Base-by-base conservation (phyloP, 2,113 vertebrate species). In the Rhombomys opimus region DNA sequence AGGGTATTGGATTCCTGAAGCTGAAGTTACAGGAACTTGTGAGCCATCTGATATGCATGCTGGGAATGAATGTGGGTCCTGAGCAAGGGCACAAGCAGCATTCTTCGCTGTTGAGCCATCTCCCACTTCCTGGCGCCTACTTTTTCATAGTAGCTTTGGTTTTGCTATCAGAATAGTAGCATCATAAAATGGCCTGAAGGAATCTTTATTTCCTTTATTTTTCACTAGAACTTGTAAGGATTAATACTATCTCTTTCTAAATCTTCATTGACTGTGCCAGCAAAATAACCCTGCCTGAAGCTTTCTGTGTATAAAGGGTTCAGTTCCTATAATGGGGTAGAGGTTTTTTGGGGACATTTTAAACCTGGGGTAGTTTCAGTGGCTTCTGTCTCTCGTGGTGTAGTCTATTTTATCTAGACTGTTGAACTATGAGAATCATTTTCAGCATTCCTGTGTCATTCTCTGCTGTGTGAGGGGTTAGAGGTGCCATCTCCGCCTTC, bases 381-480 rank as follows among this genome's bases (percentile, higher is more conserved):
- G 87, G 63, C 54, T 93, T 90, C n/a, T 87, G 5, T 93, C 30
- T 96, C 68, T 65, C 57, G 54, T 67, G 70, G n/a, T 54, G 87
- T 38, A 84, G 50, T 63, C 22, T 9, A 18, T 76, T 76, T 95
- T 8, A 68, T 88, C 27, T 85, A 88, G 82, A 18, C 38, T 93
- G 35, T 63, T 94, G 88, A 75, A 72, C 89, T 65, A n/a, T 59
- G 17, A 14, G 15, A 93, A 38, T 90, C 72, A 35, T 68, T 87
- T 67, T 17, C 27, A 59, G 52, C 22, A 78, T 90, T 70, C 0
- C 0, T 22, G 41, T 72, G 10, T 38, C 57, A 30, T 61, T 73
- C 32, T 70, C 61, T 86, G 35, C 50, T 13, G 4, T 59, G 52
- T 72, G 25, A 59, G n/a, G 4, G 8, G 2, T 86, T 32, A 93